phyloP scores from a whole-genome alignment of 2,113 vertebrate genomes.

The Castor canadensis region DNA sequence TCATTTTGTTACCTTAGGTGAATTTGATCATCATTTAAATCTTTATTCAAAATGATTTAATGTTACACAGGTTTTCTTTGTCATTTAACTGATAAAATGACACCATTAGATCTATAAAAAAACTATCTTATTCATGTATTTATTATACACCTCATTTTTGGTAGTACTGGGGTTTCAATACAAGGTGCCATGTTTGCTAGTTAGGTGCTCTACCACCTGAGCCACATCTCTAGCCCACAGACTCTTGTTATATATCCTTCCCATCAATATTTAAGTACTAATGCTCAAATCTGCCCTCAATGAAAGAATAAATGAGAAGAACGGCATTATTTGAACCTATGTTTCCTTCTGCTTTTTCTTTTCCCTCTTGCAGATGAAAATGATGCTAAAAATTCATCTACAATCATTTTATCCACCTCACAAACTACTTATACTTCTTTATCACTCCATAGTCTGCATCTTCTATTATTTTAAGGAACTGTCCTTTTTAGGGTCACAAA shows the following conservation, averaged over 20 bases:
- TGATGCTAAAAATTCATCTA: background rate
- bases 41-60: background rate
- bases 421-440: background rate
- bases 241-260: background rate
- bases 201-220: too few relatives aligned
- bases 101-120: background rate
- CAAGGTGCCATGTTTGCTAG: too few relatives aligned
- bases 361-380: background rate
- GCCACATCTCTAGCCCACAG: too few relatives aligned
- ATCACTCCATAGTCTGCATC: background rate
- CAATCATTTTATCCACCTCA: background rate
- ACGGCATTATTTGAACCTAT: background rate
- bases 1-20: background rate
- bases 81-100: background rate
- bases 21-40: background rate
- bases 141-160: background rate
- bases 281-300: background rate
- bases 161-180: background rate
- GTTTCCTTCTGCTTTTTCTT: background rate
- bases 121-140: background rate
- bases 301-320: background rate
- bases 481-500: background rate
- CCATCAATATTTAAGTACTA: background rate
- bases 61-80: background rate
- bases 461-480: background rate